Conservation (phyloP, 2,888 invertebrate species). For the Sesia apiformis region DNA sequence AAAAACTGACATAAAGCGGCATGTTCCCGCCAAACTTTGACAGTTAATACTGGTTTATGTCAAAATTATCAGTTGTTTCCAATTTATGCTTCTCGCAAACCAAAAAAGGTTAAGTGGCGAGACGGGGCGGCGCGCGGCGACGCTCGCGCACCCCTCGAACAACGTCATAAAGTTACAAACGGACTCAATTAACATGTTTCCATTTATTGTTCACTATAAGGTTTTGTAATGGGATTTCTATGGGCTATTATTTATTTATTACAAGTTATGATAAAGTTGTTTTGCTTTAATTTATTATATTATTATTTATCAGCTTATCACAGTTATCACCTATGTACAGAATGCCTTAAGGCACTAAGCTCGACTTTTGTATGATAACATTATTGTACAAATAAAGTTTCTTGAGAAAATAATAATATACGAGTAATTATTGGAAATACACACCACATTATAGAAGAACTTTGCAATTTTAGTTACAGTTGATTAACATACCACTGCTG, state of each 20-base stretch:
- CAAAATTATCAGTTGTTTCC: conserved; percentile 63
- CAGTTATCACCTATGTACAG: too few species aligned
- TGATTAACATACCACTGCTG: too few species aligned
- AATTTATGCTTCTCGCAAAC: conserved; percentile 52
- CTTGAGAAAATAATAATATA: too few species aligned
- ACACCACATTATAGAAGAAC: too few species aligned
- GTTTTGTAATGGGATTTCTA: neutral
- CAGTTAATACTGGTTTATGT: conserved; percentile 67
- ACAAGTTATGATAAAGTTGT: too few species aligned
- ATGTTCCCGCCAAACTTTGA: conserved; percentile 43
- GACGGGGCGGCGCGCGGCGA: neutral
- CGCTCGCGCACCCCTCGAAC: conserved; percentile 16
- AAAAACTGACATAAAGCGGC: conserved; percentile 60
- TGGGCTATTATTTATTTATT: neutral
- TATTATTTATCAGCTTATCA: too few species aligned
- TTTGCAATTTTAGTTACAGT: too few species aligned
- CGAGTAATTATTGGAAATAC: too few species aligned
- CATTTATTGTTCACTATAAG: conserved; percentile 29
- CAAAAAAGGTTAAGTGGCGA: conserved; percentile 49
- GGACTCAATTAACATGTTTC: conserved; percentile 62
- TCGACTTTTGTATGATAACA: too few species aligned
- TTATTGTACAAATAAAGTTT: too few species aligned
- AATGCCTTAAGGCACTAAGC: too few species aligned
- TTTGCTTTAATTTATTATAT: too few species aligned
- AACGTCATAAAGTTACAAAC: neutral